phyloP scores from a whole-genome alignment of 2,113 vertebrate species.

The Coracopsis vasa region DNA sequence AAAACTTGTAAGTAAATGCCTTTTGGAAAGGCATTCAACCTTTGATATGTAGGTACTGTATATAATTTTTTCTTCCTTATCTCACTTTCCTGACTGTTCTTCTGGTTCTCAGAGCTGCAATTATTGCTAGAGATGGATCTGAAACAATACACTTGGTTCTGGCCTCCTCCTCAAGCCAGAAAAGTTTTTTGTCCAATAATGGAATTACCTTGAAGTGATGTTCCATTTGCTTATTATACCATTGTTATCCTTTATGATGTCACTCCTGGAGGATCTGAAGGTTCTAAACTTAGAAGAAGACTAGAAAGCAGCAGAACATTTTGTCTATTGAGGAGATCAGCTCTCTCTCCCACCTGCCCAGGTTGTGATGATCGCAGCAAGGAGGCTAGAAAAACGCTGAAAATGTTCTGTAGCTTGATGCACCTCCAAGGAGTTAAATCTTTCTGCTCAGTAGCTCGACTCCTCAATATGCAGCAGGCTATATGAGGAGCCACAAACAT shows the following conservation, averaged over 20 bases:
- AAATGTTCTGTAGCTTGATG: neutral
- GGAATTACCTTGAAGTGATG: neutral
- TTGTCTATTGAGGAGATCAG: neutral
- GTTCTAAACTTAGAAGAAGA: neutral
- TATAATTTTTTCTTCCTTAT: neutral
- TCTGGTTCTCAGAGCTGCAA: neutral
- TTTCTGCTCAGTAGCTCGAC: neutral
- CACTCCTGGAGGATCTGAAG: neutral
- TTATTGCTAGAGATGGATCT: neutral
- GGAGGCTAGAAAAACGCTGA: neutral
- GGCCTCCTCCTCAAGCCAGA: neutral
- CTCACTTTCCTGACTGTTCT: neutral
- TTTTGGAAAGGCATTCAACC: neutral
- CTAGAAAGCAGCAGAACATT: neutral
- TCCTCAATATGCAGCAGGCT: neutral
- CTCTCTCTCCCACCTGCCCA: neutral
- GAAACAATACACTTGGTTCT: neutral
- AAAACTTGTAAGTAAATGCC: neutral
- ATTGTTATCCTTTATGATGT: neutral
- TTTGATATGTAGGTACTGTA: neutral
- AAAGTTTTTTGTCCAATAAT: neutral
- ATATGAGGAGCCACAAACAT: neutral
- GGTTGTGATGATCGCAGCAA: neutral
- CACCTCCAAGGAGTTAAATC: neutral
- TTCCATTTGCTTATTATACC: neutral